Conservation (phyloP, 1,140 invertebrate genomes). For the Cyphomyrmex costatus region DNA sequence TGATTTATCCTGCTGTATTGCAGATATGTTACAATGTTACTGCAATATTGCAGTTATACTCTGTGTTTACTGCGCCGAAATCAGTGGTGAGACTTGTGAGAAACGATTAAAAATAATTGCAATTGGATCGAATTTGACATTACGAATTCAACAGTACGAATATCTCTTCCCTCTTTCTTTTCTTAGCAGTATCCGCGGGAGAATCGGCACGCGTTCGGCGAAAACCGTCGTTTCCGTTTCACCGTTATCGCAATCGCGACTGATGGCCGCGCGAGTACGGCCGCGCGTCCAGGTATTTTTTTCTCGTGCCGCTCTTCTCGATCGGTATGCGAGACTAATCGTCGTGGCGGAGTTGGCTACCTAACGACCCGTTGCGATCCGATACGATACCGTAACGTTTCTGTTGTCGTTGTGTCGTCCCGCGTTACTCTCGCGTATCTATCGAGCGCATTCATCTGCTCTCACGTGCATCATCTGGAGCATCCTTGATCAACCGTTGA, state of each 20-base stretch:
- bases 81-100: too few species aligned
- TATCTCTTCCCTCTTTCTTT: not conserved
- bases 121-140: too few species aligned
- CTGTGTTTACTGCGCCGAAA: too few species aligned
- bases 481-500: not conserved
- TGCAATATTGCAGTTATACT: too few species aligned
- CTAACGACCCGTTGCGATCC: slow-evolving; percentile 43
- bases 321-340: slow-evolving; percentile 46
- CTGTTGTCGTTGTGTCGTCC: slow-evolving; percentile 11
- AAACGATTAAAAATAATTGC: too few species aligned
- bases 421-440: not conserved
- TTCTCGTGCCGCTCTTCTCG: not conserved
- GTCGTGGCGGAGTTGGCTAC: not conserved
- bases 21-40: too few species aligned
- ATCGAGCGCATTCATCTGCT: not conserved
- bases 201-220: not conserved
- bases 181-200: not conserved
- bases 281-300: not conserved
- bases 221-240: slow-evolving; percentile 48
- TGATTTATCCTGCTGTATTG: too few species aligned
- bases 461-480: not conserved
- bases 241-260: slow-evolving; percentile 40
- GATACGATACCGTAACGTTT: slow-evolving; percentile 28
- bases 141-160: not conserved
- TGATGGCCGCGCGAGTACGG: not conserved